Evolutionary conservation across 2,888 invertebrate species (phyloP), one percentile per base, ranked within the genome.

Genomic region (Iselma pallidipennis): DNA sequence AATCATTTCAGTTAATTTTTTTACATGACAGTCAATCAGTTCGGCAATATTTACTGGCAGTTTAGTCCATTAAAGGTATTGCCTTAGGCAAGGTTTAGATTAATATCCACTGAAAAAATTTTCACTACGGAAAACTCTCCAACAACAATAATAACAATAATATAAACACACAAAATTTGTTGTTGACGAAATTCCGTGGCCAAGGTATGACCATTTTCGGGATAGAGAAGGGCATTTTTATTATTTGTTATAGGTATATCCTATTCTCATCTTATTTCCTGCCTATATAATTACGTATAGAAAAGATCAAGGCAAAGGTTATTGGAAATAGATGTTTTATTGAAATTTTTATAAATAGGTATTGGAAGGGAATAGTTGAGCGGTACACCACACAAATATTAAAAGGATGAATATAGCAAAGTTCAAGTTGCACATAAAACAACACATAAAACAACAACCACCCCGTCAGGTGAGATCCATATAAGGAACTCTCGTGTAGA

Each of bases 381-480:
- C 68, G 66, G 67, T 67, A 71, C 57, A 66, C 63, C 66, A 68
- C 67, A 54, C 51, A 42, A 64, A 49, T 62, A 63, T 57, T 50
- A 57, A 61, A 67, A 66, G 59, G 42, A 66, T 63, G 69, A 68
- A 68, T 69, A 71, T n/a, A n/a, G 65, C 68, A 70, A 68, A 67
- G 70, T 71, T 71, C 71, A 70, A 68, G 65, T 65, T 61, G 57
- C 67, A 64, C 65, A 68, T 71, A 67, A 69, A 68, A 69, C 25
- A 25, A 6, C n/a, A n/a, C n/a, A n/a, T n/a, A n/a, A n/a, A n/a
- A n/a, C 67, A 62, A 65, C 68, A 69, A 65, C 66, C 61, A 69
- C 69, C 70, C 71, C 61, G 68, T 71, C 67, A 62, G 63, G 66
- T 61, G 57, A 67, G 67, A 55, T 70, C 71, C 71, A 65, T 71